phyloP scores from a whole-genome alignment of 53 echinoderm and acorn worm species.

The Arbacia lixula region DNA sequence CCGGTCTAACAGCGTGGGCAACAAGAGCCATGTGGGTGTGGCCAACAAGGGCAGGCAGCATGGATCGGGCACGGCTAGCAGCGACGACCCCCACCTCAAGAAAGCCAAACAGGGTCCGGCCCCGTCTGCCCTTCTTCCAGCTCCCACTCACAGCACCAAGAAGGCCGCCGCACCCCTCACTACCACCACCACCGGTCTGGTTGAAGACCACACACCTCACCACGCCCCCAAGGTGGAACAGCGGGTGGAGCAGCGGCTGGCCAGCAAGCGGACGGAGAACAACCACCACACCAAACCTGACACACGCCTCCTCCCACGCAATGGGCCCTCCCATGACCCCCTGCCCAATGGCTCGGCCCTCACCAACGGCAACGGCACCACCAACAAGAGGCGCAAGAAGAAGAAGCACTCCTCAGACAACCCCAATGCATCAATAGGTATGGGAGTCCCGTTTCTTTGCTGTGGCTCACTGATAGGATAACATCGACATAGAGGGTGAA shows the following conservation, averaged over 20 bases:
- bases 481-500: too few species aligned
- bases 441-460: not conserved
- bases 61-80: slow-evolving; percentile 39
- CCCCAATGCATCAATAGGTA: slow-evolving; percentile 82
- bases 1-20: slow-evolving; percentile 36
- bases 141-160: not conserved
- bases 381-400: slow-evolving; percentile 88
- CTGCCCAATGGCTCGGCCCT: slow-evolving; percentile 13
- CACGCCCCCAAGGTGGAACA: slow-evolving; percentile 22
- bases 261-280: slow-evolving; percentile 46
- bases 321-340: slow-evolving; percentile 32
- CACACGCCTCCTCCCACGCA: slow-evolving; percentile 6
- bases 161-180: slow-evolving; percentile 13
- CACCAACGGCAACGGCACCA: slow-evolving; percentile 32
- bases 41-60: slow-evolving; percentile 34
- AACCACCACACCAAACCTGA: slow-evolving; percentile 41
- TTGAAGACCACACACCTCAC: not conserved
- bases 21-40: slow-evolving; percentile 31
- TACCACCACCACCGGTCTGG: not conserved
- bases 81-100: slow-evolving; percentile 36
- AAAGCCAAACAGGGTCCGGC: slow-evolving; percentile 15
- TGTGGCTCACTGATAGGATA: too few species aligned
- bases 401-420: slow-evolving; percentile 81
- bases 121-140: not conserved
- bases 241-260: slow-evolving; percentile 27